Evolutionary conservation across 2,797 vertebrate species (phyloP).

Genomic region (Pseudomugil gertrudae): DNA sequence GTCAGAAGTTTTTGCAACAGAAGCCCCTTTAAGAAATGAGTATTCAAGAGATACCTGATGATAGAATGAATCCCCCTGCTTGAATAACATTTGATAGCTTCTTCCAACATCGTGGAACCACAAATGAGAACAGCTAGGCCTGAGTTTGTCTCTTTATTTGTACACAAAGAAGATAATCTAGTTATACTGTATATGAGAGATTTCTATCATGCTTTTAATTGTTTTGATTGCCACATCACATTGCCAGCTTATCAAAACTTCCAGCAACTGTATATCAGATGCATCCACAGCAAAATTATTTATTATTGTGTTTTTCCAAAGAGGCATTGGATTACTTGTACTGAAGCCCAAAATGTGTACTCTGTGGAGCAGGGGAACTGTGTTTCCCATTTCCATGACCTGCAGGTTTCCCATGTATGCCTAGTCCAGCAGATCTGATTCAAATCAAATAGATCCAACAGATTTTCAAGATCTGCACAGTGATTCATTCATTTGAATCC

Average conservation of each 20-base stretch:
- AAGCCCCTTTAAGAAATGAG: neutral
- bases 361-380: no score
- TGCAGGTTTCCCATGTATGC: no score
- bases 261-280: neutral
- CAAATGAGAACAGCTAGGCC: no score
- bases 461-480: no score
- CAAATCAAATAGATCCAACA: no score
- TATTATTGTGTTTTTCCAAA: neutral
- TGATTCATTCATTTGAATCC: no score
- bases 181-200: neutral
- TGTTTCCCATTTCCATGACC: no score
- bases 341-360: neutral
- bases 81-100: no score
- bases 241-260: no score
- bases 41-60: neutral
- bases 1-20: neutral
- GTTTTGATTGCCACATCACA: neutral
- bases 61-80: no score
- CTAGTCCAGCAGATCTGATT: no score
- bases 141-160: neutral
- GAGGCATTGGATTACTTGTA: neutral
- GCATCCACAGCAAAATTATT: neutral
- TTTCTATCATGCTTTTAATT: neutral
- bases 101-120: no score
- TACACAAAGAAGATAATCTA: neutral